Evolutionary conservation across 2,797 vertebrate genomes (phyloP), one percentile per base, ranked within the genome.

Genomic region (Moxostoma hubbsi): DNA sequence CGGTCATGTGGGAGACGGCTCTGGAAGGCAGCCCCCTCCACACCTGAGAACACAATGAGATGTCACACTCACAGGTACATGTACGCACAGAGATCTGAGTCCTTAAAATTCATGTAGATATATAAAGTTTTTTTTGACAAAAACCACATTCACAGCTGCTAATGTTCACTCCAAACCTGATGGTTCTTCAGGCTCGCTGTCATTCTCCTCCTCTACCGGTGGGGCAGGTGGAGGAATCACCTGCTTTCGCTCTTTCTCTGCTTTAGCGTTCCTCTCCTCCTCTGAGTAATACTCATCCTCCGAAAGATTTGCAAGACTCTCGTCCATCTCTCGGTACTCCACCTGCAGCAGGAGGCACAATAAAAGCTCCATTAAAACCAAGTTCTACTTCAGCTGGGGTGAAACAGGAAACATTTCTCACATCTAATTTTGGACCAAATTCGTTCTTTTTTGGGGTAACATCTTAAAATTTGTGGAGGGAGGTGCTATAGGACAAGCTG

Each of bases 281-380:
- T 99, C 98, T 0, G 98, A 99, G 86, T 99, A 99, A 91, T 99
- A 99, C 49, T 99, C 98, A 73, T 99, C 98, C 92, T 99, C 98
- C 77, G 98, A 99, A 12, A 99, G 95, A 88, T 99, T 99, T 74
- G 98, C 98, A 88, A 99, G 96, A 87, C 98, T 99, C 86, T 99
- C 98, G 84, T 99, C 98, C 98, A 99, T 99, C 92, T 99, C 98
- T 89, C 97, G 95, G 87, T 99, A 99, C 86, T 99, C 98, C 87
- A 99, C 98, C 98, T 99, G 93, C 86, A 93, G 93, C 83, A 89
- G 90, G 89, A 87, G 91, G 87, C 92, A 95, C 92, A 94, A 92
- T 92, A 94, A 93, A 94, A 91, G 92, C 93, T 89, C 67, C 92
- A 93, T 94, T 93, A 95, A 94, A 94, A 94, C 92, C 93, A 51